Conservation (phyloP, 1,140 invertebrate species). For the Drosophila sp. region DNA sequence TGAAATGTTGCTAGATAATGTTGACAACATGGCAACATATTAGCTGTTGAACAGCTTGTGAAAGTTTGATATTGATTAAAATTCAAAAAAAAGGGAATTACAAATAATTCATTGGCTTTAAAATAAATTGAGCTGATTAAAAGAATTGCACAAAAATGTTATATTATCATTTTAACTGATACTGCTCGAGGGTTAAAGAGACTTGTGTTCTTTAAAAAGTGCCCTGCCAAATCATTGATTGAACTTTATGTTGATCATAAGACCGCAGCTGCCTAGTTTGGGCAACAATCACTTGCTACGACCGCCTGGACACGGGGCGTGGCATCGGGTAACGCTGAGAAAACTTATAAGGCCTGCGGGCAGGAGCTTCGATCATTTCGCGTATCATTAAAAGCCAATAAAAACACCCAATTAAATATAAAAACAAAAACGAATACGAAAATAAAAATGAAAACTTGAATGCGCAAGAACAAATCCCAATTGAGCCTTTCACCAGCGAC, state of each 20-base stretch:
- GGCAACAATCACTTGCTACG: slow-evolving; percentile 73
- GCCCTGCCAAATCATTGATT: slow-evolving; percentile 63
- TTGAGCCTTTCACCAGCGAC: slow-evolving; percentile 74
- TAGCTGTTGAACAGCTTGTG: slow-evolving; percentile 9
- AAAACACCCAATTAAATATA: slow-evolving; percentile 83
- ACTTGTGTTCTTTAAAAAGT: slow-evolving; percentile 57
- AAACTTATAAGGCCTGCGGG: slow-evolving; percentile 55
- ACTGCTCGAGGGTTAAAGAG: slow-evolving; percentile 16
- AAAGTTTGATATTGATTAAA: too few relatives aligned
- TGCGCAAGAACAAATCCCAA: slow-evolving; percentile 75
- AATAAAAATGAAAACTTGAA: slow-evolving; percentile 36
- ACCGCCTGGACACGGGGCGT: slow-evolving; percentile 51
- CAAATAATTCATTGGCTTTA: neutral
- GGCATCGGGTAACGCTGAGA: slow-evolving; percentile 46
- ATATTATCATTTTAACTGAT: neutral
- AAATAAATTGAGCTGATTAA: slow-evolving; percentile 11
- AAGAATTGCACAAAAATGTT: slow-evolving; percentile 4
- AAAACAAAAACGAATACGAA: slow-evolving; percentile 33
- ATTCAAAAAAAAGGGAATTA: too few relatives aligned
- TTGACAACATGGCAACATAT: slow-evolving; percentile 4
- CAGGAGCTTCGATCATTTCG: slow-evolving; percentile 76
- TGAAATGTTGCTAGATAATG: slow-evolving; percentile 32
- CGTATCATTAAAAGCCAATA: slow-evolving; percentile 84
- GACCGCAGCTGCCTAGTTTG: slow-evolving; percentile 51
- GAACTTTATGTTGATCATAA: slow-evolving; percentile 74